phyloP scores from a whole-genome alignment of 2,888 invertebrate species.

The Pyrocoelia pectoralis region DNA sequence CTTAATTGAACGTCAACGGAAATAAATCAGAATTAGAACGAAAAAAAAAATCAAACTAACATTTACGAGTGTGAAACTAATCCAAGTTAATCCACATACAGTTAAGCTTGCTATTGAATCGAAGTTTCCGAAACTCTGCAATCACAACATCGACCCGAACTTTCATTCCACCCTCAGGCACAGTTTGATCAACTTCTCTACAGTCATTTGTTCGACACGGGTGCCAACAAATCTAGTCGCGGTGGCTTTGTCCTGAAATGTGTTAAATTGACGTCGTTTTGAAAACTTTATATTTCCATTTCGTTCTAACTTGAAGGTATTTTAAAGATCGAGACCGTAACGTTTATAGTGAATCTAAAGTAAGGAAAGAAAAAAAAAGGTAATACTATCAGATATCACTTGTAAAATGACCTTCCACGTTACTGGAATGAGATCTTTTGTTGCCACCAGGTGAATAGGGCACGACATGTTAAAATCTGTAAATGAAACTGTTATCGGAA shows the following conservation, averaged over 20 bases:
- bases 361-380: slow-evolving; percentile 43
- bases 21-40: neutral
- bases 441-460: slow-evolving; percentile 50
- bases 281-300: slow-evolving; percentile 13
- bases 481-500: slow-evolving; percentile 53
- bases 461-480: slow-evolving; percentile 53
- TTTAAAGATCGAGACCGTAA: slow-evolving; percentile 5
- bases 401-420: slow-evolving; percentile 49
- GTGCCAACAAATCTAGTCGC: slow-evolving; percentile 60
- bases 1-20: neutral
- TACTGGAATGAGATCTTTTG: slow-evolving; percentile 50
- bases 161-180: slow-evolving; percentile 48
- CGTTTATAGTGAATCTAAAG: slow-evolving; percentile 34
- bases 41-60: slow-evolving; percentile 6
- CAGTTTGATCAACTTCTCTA: slow-evolving; percentile 59
- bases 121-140: slow-evolving; percentile 34
- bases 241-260: slow-evolving; percentile 47
- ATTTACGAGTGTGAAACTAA: slow-evolving; percentile 28
- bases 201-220: slow-evolving; percentile 62
- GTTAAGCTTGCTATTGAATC: slow-evolving; percentile 24
- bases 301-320: slow-evolving; percentile 1
- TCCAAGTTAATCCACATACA: slow-evolving; percentile 30
- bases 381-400: slow-evolving; percentile 46
- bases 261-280: slow-evolving; percentile 27
- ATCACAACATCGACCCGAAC: slow-evolving; percentile 38